Evolutionary conservation across 2,113 vertebrate genomes (phyloP), one percentile per base, ranked within the genome.

Genomic region (Grammomys dolichurus): DNA sequence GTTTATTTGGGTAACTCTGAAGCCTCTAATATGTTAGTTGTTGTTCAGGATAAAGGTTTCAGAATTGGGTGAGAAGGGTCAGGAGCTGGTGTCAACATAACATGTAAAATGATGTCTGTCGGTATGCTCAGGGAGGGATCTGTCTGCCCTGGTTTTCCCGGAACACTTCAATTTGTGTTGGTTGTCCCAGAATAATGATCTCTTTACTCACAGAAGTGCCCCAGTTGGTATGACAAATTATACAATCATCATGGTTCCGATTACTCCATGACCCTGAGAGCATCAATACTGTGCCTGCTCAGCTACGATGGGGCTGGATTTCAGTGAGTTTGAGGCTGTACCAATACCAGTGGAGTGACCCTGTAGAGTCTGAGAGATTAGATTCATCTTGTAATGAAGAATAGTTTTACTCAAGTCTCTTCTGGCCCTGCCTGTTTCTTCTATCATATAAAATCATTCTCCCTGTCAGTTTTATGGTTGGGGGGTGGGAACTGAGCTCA

Each of bases 201-300:
- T 77, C 69, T 90, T 93, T 80, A 51, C 72, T 89, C 87, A 65
- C 2, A 13, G 10, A 94, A 91, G 72, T 78, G 63, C 19, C 75
- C 70, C 0, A 13, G 24, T 33, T 84, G 40, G 51, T 70, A 56
- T 77, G 67, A 94, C 81, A 87, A 92, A 65, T 92, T 90, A 76
- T 67, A 43, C 72, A 94, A 95, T 90, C 51, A 92, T n/a, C 58
- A 20, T 10, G 77, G 77, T 81, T 97, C 60, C 54, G 31, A 78
- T 93, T 69, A 78, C 77, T 73, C 93, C 69, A 77, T 88, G 40
- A 94, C 75, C 65, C 70, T 40, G 65, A 65, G 58, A 73, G 69
- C 22, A 17, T 85, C 33, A 22, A 7, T 85, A 5, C 75, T 93
- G n/a, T 12, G 26, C 24, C 85, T 88, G 33, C 12, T 72, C 6